Base-by-base conservation (phyloP, 2,113 vertebrate genomes). In the Anthoscopus minutus region DNA sequence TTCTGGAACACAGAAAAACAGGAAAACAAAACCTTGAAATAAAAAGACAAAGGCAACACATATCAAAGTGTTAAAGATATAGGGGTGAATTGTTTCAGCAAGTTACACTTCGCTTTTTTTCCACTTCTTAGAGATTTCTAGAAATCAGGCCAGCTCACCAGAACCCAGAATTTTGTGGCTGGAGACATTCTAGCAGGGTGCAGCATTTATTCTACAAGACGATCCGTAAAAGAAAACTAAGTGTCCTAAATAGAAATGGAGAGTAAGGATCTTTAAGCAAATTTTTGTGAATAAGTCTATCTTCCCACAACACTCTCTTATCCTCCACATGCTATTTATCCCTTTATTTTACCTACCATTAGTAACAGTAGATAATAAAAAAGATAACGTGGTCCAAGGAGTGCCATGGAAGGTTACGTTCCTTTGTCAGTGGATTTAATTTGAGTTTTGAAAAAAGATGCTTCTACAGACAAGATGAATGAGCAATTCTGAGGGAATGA, bases 1-100 rank as follows among this genome's bases (percentile, higher is more conserved):
- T 94, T 98, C 98, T 98, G 79, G 48, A 74, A 93, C 61, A 30
- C 62, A 89, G 15, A 27, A 88, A 77, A 93, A 94, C 8, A 96
- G 33, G 27, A 16, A 38, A 88, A 80, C 16, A 78, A 89, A 92
- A 78, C 13, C 20, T 53, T 48, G 70, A 82, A 77, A 86, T 21
- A 8, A 35, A 45, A 84, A 73, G 11, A 42, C 42, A 42, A 42
- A 70, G 31, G n/a, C 22, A 74, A 69, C 50, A 27, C 6, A 28
- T 21, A 53, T 38, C 14, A 11, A 48, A 56, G 8, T 21, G 5
- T 66, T 93, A 61, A 83, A 84, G 66, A 37, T 61, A 23, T 31
- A 54, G 13, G 57, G 7, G 48, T 40, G 2, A 72, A 33, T 2
- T 27, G 9, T 37, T 24, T 45, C 11, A 67, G n/a, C 9, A 72